Percentiles rank a stretch among this genome's conserved stretches.
Conservation (phyloP, 2,797 vertebrate species). For the Otolemur crassicaudatus region DNA sequence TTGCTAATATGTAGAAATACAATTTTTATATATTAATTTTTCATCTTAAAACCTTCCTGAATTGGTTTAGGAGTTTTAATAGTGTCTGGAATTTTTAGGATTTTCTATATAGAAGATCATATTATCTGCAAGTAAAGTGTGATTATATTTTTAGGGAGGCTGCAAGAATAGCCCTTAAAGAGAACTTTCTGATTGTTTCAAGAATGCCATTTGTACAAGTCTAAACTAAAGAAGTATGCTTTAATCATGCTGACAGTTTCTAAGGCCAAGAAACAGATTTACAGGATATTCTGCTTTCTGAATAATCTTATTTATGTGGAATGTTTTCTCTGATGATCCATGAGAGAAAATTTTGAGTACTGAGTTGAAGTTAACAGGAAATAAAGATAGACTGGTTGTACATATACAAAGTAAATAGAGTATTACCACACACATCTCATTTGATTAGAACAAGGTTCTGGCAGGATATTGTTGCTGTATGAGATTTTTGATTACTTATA, state of each 20-base stretch:
- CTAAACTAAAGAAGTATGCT: not conserved
- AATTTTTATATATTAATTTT: not conserved
- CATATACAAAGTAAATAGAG: not conserved
- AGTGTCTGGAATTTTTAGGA: not conserved
- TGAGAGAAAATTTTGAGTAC: slow-evolving; percentile 7
- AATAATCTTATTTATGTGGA: not conserved
- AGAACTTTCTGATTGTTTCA: not conserved
- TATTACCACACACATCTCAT: not conserved
- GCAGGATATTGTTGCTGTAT: not conserved
- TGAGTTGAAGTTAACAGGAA: slow-evolving; percentile 1
- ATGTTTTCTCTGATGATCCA: slow-evolving; percentile 15
- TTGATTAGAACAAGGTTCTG: not conserved
- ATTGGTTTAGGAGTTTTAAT: not conserved
- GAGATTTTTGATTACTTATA: not conserved
- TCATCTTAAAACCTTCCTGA: not conserved
- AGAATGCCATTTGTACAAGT: not conserved
- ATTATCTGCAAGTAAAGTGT: not conserved
- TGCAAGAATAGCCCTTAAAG: not conserved
- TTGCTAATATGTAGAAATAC: slow-evolving; percentile 13
- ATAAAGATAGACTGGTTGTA: not conserved
- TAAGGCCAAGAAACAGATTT: not conserved
- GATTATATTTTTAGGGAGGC: not conserved
- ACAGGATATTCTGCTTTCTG: not conserved
- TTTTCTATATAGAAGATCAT: not conserved
- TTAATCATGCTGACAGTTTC: not conserved